Percentiles rank a stretch among this genome's conserved stretches.
These are phyloP conservation scores for Clarias magur DNA, from an alignment of 2,113 vertebrate genomes.

Conservation along the genomic window DNA sequence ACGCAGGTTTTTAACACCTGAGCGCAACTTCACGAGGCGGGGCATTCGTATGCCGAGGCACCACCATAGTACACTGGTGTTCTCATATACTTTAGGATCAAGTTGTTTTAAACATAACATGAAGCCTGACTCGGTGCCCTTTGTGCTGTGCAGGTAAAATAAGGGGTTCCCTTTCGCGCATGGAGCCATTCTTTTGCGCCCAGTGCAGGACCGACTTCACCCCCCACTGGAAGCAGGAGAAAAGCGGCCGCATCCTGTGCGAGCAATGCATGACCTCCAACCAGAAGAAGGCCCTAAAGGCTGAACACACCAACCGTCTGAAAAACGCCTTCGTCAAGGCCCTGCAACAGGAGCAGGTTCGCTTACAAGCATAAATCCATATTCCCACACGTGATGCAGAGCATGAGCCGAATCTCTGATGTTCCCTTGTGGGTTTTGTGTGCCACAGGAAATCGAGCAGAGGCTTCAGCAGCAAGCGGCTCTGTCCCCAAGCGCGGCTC, in stretches of 20 bases:
- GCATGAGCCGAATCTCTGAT: neutral
- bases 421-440: neutral
- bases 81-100: too few species aligned
- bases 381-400: neutral
- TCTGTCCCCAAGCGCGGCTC: constrained; percentile 83
- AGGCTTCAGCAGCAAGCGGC: constrained; percentile 91
- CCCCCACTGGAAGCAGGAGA: constrained; percentile 98
- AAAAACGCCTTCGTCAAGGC: constrained; percentile 98
- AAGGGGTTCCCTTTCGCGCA: constrained; percentile 80
- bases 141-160: constrained; percentile 82
- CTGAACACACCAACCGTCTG: constrained; percentile 95
- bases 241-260: constrained; percentile 92
- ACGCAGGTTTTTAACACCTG: too few species aligned
- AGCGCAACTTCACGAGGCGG: too few species aligned
- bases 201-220: constrained; percentile 98
- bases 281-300: constrained; percentile 97
- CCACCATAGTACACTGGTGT: neutral
- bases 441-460: constrained; percentile 91
- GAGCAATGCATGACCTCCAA: constrained; percentile 99
- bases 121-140: neutral
- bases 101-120: neutral
- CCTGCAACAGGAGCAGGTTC: constrained; percentile 93
- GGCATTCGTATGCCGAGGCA: too few species aligned
- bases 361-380: constrained; percentile 19
- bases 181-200: constrained; percentile 93